These are phyloP conservation scores for Scytalopus superciliaris DNA, from an alignment of 2,113 vertebrate species.

Conservation along the genomic window DNA sequence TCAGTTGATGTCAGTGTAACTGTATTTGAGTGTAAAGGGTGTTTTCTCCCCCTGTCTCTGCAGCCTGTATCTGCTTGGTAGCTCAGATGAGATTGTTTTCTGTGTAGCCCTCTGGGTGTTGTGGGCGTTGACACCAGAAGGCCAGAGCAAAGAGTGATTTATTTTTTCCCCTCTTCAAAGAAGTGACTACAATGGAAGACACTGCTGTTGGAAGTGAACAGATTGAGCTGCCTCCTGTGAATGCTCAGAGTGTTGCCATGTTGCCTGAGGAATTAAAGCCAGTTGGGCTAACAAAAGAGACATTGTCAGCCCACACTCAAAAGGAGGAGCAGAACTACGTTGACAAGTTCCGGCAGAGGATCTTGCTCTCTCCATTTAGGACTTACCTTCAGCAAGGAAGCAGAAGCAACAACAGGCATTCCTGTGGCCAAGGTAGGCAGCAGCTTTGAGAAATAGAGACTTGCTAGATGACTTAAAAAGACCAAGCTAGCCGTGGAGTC, in stretches of 20 bases:
- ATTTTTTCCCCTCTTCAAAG: slow-evolving; percentile 60
- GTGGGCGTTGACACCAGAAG: background rate
- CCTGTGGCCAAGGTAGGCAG: slow-evolving; percentile 76
- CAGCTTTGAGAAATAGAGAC: background rate
- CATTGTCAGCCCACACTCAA: slow-evolving; percentile 86
- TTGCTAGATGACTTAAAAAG: background rate
- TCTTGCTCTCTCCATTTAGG: slow-evolving; percentile 84
- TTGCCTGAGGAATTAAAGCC: slow-evolving; percentile 69
- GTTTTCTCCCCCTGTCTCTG: background rate
- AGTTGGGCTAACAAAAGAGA: slow-evolving; percentile 84
- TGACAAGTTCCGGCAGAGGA: slow-evolving; percentile 81
- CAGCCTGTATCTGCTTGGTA: background rate
- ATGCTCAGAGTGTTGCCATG: background rate
- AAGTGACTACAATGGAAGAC: slow-evolving; percentile 81
- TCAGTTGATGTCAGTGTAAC: background rate
- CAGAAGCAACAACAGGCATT: slow-evolving; percentile 69
- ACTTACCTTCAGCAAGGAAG: slow-evolving; percentile 80
- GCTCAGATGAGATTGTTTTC: background rate
- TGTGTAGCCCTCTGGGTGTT: background rate
- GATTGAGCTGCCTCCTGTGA: slow-evolving; percentile 60
- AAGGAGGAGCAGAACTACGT: slow-evolving; percentile 88
- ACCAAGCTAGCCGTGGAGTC: background rate
- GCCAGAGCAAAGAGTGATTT: background rate
- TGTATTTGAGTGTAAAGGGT: background rate
- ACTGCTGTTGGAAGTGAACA: slow-evolving; percentile 74